These are phyloP conservation scores for Colletes latitarsis DNA, from an alignment of 1,140 invertebrate species.

Conservation along the genomic window DNA sequence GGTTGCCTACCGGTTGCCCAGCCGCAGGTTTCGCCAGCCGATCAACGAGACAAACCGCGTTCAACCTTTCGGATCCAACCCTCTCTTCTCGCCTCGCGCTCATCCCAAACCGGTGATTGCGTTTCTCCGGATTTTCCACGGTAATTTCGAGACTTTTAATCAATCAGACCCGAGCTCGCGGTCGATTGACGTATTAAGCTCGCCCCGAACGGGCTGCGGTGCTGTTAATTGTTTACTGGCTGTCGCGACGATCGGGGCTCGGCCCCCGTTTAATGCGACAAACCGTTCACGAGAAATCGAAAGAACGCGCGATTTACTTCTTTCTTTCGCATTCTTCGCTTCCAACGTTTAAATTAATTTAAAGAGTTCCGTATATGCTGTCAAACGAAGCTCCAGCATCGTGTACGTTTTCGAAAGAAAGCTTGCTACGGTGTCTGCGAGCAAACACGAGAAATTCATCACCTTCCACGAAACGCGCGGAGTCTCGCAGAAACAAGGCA, in stretches of 20 bases:
- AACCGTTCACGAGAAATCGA: conserved; percentile 8
- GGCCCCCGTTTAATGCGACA: conserved; percentile 1
- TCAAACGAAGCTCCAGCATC: neutral
- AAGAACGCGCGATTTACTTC: neutral
- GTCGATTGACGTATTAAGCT: conserved; percentile 36
- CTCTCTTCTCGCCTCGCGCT: neutral
- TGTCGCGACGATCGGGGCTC: neutral
- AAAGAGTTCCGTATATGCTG: no score
- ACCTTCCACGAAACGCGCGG: neutral
- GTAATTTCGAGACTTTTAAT: conserved; percentile 34
- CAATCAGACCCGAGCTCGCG: conserved; percentile 35
- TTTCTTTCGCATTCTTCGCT: neutral
- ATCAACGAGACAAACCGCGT: neutral
- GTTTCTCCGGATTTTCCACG: conserved; percentile 26
- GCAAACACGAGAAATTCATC: neutral
- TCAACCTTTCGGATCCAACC: no score
- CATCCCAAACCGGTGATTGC: no score
- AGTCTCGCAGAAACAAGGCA: neutral
- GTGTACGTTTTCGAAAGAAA: no score
- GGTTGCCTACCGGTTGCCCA: neutral
- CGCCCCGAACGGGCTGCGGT: conserved; percentile 29
- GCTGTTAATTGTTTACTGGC: conserved; percentile 52
- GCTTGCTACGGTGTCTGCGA: no score
- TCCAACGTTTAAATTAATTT: no score
- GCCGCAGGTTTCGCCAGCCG: neutral